Evolutionary conservation across 2,797 vertebrate species (phyloP), one percentile per base, ranked within the genome.

Genomic region (Spheniscus humboldti): DNA sequence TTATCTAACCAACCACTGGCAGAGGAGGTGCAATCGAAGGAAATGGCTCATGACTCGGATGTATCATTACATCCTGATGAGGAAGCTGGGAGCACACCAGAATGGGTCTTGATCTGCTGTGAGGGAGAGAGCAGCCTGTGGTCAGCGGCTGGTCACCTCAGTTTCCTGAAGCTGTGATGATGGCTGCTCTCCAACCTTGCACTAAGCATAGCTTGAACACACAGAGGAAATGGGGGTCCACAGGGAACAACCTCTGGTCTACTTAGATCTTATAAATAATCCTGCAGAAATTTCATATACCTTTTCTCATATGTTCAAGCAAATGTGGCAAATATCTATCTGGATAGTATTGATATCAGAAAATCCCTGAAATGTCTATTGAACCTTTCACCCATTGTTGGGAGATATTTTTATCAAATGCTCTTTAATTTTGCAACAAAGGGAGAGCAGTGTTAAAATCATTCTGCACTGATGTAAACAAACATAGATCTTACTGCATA

Each of bases 1-100:
- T 97, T 96, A 96, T 95, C 90, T 92, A 83, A 81, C 71, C 41
- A 85, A 80, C 64, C 91, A 91, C 76, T 72, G 53, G 11, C 41
- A 68, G 66, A 86, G 53, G 72, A 83, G 94, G 64, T 81, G 82
- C 57, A 92, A 35, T 72, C 1, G 0, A 71, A 96, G 96, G 92
- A 96, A 96, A 77, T 86, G 37, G 60, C 85, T 94, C 72, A 88
- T 50, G 41, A 37, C 75, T 94, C 80, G 95, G 78, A 90, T 88
- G 82, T 14, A 69, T 80, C 94, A 52, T 64, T 57, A 47, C 62
- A 95, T 96, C 92, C 94, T 94, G 91, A 55, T 62, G 72, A 91
- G 93, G 88, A 96, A 96, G 57, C 64, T 59, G 5, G 41, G 48
- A 91, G 37, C 63, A 94, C 68, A 81, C 33, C 62, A 79, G 79